phyloP scores from a whole-genome alignment of 1,140 invertebrate species.

The Colletes latitarsis region DNA sequence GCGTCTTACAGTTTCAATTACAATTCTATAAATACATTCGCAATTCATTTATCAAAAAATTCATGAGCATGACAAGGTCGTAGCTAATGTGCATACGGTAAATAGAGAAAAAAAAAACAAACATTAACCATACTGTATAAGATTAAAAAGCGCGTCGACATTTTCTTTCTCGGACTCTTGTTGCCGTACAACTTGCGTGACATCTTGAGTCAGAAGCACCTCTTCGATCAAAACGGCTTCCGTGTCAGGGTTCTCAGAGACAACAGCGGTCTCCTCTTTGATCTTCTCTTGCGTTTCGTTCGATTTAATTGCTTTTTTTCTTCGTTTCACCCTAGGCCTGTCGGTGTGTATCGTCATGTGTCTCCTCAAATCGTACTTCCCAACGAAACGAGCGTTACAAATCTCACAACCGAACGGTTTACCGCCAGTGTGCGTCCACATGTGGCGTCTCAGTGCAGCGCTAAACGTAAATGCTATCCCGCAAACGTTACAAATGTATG shows the following conservation, averaged over 20 bases:
- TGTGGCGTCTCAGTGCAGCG: slow-evolving; percentile 75
- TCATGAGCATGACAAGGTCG: not conserved
- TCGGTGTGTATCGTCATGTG: slow-evolving; percentile 76
- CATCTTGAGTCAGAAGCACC: slow-evolving; percentile 70
- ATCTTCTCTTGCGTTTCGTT: slow-evolving; percentile 33
- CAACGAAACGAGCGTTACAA: slow-evolving; percentile 76
- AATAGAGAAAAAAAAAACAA: not conserved
- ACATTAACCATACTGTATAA: slow-evolving; percentile 72
- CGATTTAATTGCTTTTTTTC: slow-evolving; percentile 36
- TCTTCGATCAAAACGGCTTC: slow-evolving; percentile 73
- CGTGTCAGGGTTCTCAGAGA: slow-evolving; percentile 50
- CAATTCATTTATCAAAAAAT: no score
- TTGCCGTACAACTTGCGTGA: slow-evolving; percentile 66
- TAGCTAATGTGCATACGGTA: not conserved
- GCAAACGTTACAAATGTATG: slow-evolving; percentile 80
- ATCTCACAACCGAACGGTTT: slow-evolving; percentile 80
- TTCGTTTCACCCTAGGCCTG: slow-evolving; percentile 60
- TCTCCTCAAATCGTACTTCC: slow-evolving; percentile 76
- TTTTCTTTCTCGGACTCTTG: slow-evolving; percentile 78
- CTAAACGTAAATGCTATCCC: slow-evolving; percentile 78
- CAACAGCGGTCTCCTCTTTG: slow-evolving; percentile 16
- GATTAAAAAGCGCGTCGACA: slow-evolving; percentile 73
- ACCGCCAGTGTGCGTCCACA: slow-evolving; percentile 78
- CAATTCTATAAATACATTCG: not conserved
- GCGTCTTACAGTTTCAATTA: not conserved